Percentiles rank a stretch among this genome's conserved stretches.
Evolutionary conservation across 2,113 vertebrate species (phyloP).

Genomic region (Elephantulus edwardii): DNA sequence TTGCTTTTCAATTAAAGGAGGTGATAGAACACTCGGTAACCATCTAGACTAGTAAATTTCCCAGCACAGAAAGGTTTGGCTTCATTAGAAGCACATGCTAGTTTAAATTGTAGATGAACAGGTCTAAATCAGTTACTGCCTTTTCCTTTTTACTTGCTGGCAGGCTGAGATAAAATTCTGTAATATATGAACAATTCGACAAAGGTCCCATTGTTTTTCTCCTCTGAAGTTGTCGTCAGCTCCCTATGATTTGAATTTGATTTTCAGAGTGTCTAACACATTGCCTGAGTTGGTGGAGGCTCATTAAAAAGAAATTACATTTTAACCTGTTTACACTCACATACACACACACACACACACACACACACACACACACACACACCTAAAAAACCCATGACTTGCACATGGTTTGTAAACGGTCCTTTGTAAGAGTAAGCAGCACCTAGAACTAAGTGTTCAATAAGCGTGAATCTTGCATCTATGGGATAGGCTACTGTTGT

Average conservation of each 20-base stretch:
- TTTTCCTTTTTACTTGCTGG: slow-evolving; percentile 46
- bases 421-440: neutral
- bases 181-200: slow-evolving; percentile 64
- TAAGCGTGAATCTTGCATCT: neutral
- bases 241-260: slow-evolving; percentile 23
- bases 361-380: neutral
- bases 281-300: neutral
- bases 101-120: slow-evolving; percentile 8
- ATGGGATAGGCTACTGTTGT: too few relatives aligned
- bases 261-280: neutral
- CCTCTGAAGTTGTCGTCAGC: neutral
- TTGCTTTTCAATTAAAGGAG: slow-evolving; percentile 82
- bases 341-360: accelerated
- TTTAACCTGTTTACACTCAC: too few relatives aligned
- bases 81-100: slow-evolving; percentile 74
- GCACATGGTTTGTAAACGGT: neutral
- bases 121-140: slow-evolving; percentile 31
- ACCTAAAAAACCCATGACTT: too few relatives aligned
- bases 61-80: slow-evolving; percentile 52
- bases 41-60: slow-evolving; percentile 74
- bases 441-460: neutral
- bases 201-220: slow-evolving; percentile 45
- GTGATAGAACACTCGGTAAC: slow-evolving; percentile 76
- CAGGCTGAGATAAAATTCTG: slow-evolving; percentile 66
- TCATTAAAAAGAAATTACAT: neutral